Evolutionary conservation across 2,113 vertebrate genomes (phyloP).

Genomic region (Prietella phreatophila): DNA sequence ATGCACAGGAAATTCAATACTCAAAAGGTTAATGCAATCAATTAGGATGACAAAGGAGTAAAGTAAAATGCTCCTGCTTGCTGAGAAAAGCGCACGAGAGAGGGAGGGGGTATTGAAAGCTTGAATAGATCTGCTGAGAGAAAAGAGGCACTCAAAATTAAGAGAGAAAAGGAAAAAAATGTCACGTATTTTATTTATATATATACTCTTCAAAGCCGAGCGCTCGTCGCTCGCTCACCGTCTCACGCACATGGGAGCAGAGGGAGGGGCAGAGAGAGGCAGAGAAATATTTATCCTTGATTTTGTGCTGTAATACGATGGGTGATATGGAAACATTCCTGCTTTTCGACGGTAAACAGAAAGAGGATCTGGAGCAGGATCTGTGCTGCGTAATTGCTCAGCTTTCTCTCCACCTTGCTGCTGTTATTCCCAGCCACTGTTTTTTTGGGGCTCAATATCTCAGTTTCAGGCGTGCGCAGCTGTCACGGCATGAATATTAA

Average conservation of each 20-base stretch:
- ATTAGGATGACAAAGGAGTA: conserved; percentile 99
- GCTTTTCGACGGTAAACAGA: conserved; percentile 71
- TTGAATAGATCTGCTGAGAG: conserved; percentile 72
- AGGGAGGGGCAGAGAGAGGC: conserved; percentile 37
- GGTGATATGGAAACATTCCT: conserved; percentile 59
- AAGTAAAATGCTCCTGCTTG: conserved; percentile 97
- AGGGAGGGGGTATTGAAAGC: conserved; percentile 75
- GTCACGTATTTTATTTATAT: conserved; percentile 71
- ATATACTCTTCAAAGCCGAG: conserved; percentile 66
- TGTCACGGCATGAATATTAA: conserved; percentile 69
- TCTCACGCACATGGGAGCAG: conserved; percentile 37
- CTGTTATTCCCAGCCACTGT: conserved; percentile 53
- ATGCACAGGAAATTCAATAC: conserved; percentile 99
- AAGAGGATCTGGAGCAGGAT: conserved; percentile 59
- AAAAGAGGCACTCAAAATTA: conserved; percentile 70
- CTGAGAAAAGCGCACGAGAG: conserved; percentile 81
- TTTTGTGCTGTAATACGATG: conserved; percentile 64
- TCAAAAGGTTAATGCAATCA: conserved; percentile 99
- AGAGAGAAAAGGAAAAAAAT: conserved; percentile 65
- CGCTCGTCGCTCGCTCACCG: conserved; percentile 48
- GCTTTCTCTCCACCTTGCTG: conserved; percentile 55
- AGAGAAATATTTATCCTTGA: conserved; percentile 62
- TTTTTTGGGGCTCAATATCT: conserved; percentile 52
- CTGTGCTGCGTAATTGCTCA: conserved; percentile 59
- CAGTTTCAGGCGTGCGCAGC: conserved; percentile 61